Percentiles rank a stretch among this genome's conserved stretches.
Conservation (phyloP, 2,797 vertebrate species). For the Coranthus polyacanthus region DNA sequence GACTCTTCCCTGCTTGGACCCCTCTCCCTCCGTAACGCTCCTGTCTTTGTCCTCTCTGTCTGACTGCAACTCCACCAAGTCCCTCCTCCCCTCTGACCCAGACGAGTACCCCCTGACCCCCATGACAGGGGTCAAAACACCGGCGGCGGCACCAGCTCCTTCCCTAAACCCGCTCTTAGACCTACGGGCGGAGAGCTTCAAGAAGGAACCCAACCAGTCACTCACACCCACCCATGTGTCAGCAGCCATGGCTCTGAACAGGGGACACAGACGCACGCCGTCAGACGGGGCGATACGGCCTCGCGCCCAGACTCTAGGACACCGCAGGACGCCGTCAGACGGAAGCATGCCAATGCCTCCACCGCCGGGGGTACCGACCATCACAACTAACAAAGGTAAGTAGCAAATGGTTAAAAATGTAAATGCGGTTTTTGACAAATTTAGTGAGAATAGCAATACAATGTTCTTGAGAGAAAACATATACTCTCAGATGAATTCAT, state of each 20-base stretch:
- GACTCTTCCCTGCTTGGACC: conserved; percentile 80
- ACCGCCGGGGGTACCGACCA: conserved; percentile 51
- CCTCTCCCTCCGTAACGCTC: conserved; percentile 87
- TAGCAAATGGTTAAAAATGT: neutral
- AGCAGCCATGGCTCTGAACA: conserved; percentile 82
- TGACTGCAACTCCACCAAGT: conserved; percentile 94
- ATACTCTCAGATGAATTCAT: too few species aligned
- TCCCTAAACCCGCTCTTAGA: conserved; percentile 90
- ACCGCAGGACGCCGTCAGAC: conserved; percentile 87
- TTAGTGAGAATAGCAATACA: too few species aligned
- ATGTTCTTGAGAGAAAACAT: too few species aligned
- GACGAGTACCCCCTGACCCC: conserved; percentile 83
- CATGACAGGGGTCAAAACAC: conserved; percentile 45
- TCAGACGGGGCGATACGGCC: conserved; percentile 91
- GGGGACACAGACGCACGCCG: conserved; percentile 89
- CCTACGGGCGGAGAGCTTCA: conserved; percentile 92
- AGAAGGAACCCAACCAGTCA: conserved; percentile 92
- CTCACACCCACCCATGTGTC: conserved; percentile 93
- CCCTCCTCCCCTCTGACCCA: conserved; percentile 90
- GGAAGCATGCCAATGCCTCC: conserved; percentile 86
- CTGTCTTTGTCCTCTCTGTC: conserved; percentile 92
- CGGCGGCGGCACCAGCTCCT: conserved; percentile 41
- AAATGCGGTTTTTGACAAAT: neutral
- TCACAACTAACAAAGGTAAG: conserved; percentile 70
- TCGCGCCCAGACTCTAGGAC: conserved; percentile 82